Conservation (phyloP, 2,113 vertebrate genomes). For the Apteryx owenii region DNA sequence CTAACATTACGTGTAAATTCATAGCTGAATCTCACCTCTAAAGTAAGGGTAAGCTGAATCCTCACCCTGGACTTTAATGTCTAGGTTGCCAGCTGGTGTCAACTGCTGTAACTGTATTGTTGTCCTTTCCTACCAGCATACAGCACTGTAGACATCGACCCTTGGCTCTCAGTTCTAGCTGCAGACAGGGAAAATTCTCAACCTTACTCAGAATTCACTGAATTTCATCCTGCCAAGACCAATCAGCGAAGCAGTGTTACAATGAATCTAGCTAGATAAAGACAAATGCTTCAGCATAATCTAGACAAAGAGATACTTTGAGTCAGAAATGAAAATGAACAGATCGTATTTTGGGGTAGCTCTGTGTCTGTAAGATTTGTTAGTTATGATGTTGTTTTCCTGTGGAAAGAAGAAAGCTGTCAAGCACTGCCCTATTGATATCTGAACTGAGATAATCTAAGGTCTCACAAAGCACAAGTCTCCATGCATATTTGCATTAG, state of each 20-base stretch:
- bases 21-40: not conserved
- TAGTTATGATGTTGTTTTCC: not conserved
- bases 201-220: not conserved
- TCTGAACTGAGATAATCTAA: not conserved
- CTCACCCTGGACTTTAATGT: not conserved
- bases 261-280: not conserved
- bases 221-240: not conserved
- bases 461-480: not conserved
- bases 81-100: not conserved
- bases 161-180: not conserved
- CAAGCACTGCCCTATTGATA: not conserved
- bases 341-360: not conserved
- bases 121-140: not conserved
- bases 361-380: not conserved
- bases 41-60: not conserved
- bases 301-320: not conserved
- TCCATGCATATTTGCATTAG: not conserved
- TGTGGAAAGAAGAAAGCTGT: not conserved
- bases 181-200: not conserved
- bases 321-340: constrained; percentile 30
- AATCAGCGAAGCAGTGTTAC: not conserved
- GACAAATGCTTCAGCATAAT: not conserved
- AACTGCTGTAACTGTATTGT: not conserved
- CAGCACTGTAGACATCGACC: not conserved
- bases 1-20: not conserved